Evolutionary conservation across 2,888 invertebrate genomes (phyloP), one percentile per base, ranked within the genome.

Genomic region (Catocala nupta): DNA sequence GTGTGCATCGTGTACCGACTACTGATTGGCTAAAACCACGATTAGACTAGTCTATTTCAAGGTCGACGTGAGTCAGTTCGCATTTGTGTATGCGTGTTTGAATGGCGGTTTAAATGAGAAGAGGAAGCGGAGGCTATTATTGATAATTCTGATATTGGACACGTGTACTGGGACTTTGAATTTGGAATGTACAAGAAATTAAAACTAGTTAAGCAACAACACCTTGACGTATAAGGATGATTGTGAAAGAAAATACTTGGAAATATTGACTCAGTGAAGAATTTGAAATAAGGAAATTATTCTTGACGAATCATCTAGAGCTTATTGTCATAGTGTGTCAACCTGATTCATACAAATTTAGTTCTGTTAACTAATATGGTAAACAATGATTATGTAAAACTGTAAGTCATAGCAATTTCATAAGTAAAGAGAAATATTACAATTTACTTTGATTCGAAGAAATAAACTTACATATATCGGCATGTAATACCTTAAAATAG

Each of bases 1-100:
- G 82, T 81, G 75, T 79, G 71, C 64, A 62, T 77, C 87, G 87
- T 87, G 90, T 77, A 78, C 79, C 45, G 91, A 84, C 83, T 92
- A 86, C 88, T 90, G 93, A 93, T 93, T 92, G 92, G 93, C 81
- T 92, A 89, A 91, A 91, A 90, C 85, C 87, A 74, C 89, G 90
- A 92, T 91, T 91, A 90, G 91, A 91, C 88, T 87, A 86, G 87
- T 88, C 90, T 88, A 86, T 89, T 87, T 82, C 89, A 93, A 93
- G 93, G 93, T 89, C 90, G 82, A 66, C 66, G 73, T 90, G 90
- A 91, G 81, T 92, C 91, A 91, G 85, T 70, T 78, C 82, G 87
- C 86, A 83, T 85, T 87, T 86, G 88, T 88, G 85, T 85, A 87
- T 84, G 85, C 83, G 78, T 85, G 85, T 81, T 78, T 81, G 75